Percentiles rank a stretch among this genome's conserved stretches.
These are phyloP conservation scores for Ceriagrion tenellum DNA, from an alignment of 2,888 invertebrate species.

Conservation along the genomic window DNA sequence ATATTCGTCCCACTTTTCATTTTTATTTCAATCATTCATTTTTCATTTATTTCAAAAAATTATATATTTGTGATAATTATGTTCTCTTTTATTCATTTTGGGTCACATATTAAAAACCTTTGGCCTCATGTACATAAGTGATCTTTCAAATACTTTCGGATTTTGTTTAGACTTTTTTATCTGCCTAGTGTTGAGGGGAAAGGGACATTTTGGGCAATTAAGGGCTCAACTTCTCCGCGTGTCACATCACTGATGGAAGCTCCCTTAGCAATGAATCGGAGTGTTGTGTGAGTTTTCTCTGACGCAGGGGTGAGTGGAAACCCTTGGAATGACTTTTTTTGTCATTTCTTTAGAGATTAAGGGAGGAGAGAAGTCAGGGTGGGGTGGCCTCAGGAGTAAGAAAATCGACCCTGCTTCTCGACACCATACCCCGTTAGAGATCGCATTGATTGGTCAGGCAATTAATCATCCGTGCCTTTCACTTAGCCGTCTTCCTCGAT, in stretches of 20 bases:
- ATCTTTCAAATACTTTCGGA: too few species aligned
- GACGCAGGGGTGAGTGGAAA: neutral
- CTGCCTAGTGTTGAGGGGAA: neutral
- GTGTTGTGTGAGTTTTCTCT: neutral
- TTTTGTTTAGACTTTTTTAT: too few species aligned
- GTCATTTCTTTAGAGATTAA: neutral
- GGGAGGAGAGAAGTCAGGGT: neutral
- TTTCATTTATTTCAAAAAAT: too few species aligned
- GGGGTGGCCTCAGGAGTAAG: neutral
- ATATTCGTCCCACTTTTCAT: too few species aligned
- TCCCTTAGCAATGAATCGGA: neutral
- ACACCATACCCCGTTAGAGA: neutral
- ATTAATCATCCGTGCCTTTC: constrained; percentile 66
- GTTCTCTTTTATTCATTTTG: too few species aligned
- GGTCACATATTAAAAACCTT: too few species aligned
- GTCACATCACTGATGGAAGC: neutral
- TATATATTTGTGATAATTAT: too few species aligned
- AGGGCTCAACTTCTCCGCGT: neutral
- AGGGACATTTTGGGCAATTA: neutral
- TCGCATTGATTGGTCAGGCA: constrained; percentile 58
- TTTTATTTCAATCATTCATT: too few species aligned
- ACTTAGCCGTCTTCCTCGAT: constrained; percentile 11
- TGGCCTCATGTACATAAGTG: too few species aligned
- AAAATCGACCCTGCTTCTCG: neutral
- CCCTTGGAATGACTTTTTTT: neutral